A percentile compares a stretch with the other conserved stretches of the same genome.
Evolutionary conservation across 1,140 invertebrate genomes (phyloP).

Genomic region (Drosophila rhopaloa): DNA sequence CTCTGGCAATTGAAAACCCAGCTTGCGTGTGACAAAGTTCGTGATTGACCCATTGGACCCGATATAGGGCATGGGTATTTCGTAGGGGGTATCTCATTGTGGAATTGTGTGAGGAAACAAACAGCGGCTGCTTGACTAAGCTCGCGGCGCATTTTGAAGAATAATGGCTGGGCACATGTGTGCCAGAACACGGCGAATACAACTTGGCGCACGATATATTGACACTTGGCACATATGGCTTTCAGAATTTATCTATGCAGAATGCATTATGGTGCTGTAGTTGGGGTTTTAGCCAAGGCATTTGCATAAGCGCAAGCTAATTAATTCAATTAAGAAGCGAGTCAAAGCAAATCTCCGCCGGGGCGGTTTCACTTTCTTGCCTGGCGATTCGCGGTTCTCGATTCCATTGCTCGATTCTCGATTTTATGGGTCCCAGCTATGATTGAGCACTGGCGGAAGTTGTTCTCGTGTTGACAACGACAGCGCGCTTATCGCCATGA

Average conservation of each 20-base stretch:
- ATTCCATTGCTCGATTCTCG: slow-evolving; percentile 9
- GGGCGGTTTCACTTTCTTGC: slow-evolving; percentile 63
- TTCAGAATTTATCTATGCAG: slow-evolving; percentile 30
- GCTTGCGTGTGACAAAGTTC: slow-evolving; percentile 46
- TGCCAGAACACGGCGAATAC: slow-evolving; percentile 4
- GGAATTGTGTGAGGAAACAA: slow-evolving; percentile 51
- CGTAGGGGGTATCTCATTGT: slow-evolving; percentile 27
- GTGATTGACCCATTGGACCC: slow-evolving; percentile 50
- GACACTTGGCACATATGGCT: slow-evolving; percentile 65
- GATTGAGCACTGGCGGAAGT: slow-evolving; percentile 79
- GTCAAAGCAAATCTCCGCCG: slow-evolving; percentile 42
- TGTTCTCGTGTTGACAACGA: slow-evolving; percentile 70
- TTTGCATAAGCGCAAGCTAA: slow-evolving; percentile 71
- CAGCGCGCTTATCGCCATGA: slow-evolving; percentile 63
- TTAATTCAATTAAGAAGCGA: slow-evolving; percentile 73
- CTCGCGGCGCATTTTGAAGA: slow-evolving; percentile 76
- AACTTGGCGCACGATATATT: slow-evolving; percentile 57
- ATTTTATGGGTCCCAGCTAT: slow-evolving; percentile 13
- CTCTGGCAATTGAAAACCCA: slow-evolving; percentile 1
- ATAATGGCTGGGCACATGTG: slow-evolving; percentile 51
- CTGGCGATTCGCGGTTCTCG: not conserved
- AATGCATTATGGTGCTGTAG: slow-evolving; percentile 35
- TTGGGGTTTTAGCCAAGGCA: slow-evolving; percentile 7
- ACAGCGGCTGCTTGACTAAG: slow-evolving; percentile 36
- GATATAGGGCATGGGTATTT: slow-evolving; percentile 42